phyloP scores from a whole-genome alignment of 2,113 vertebrate species.

The Oncorhynchus clarkii region DNA sequence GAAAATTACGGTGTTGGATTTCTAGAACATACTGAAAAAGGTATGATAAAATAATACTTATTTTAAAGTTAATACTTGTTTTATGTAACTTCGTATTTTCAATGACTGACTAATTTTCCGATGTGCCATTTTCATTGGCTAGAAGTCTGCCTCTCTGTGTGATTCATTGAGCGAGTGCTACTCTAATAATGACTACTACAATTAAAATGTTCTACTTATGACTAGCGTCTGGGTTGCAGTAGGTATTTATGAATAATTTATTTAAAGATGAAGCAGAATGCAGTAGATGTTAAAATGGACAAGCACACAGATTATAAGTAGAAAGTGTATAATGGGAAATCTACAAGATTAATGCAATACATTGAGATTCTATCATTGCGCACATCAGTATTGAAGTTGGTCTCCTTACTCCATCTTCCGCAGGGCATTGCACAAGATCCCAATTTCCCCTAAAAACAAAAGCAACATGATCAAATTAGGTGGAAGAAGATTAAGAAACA shows the following conservation, averaged over 20 bases:
- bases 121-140: constrained; percentile 4
- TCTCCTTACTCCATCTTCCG: constrained; percentile 79
- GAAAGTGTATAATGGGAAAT: background rate
- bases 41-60: background rate
- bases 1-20: background rate
- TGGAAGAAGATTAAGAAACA: too few species aligned
- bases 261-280: background rate
- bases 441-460: constrained; percentile 87
- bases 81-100: background rate
- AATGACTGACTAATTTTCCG: background rate
- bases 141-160: background rate
- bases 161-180: background rate
- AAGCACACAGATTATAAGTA: constrained; percentile 5
- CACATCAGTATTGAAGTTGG: background rate
- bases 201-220: constrained; percentile 4
- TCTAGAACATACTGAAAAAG: background rate
- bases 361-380: too few species aligned
- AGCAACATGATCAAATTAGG: constrained; percentile 4
- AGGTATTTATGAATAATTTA: constrained; percentile 31
- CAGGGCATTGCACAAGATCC: constrained; percentile 87
- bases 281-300: constrained; percentile 1
- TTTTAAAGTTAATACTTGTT: background rate
- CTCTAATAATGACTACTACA: background rate
- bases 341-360: too few species aligned
- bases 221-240: constrained; percentile 8